Base-by-base conservation (phyloP, 2,888 invertebrate genomes). In the Drosophila cognata region DNA sequence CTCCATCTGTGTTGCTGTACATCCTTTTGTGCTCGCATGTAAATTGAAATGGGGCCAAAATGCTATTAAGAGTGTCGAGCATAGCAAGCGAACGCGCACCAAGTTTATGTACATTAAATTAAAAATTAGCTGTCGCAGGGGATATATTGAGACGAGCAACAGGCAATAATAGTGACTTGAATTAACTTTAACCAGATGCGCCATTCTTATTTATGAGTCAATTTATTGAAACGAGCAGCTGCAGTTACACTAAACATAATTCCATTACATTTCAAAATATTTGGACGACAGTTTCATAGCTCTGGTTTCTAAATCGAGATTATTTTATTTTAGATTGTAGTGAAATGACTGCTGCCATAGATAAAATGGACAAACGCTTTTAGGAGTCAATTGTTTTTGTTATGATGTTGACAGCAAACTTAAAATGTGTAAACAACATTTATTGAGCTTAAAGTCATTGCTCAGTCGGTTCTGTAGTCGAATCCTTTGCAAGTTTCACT, bases 31-130 rank as follows among this genome's bases (percentile, higher is more conserved):
- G 70, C 56, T 62, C 69, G 69, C 79, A 85, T 88, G 88, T 71
- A 88, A 88, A 87, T 87, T 88, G 87, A 87, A 88, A 88, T 81
- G 84, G 81, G 85, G 74, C 81, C 83, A 77, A 79, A 88, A 84
- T 88, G 78, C 76, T 81, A 83, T 87, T 86, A 84, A 82, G 77
- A 76, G 83, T 71, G 75, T 65, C 68, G 75, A 73, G 74, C 58
- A 64, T 73, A 71, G 65, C 70, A 79, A 67, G 68, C 69, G 69
- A 79, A 86, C 65, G 71, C 71, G 73, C 69, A 60, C 55, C 63
- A 51, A 74, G 73, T 78, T 83, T 81, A 83, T 83, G 79, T 77
- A 72, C 77, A 77, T 83, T 86, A 79, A 89, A 89, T 88, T 88
- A 89, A 88, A 88, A 89, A 86, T 87, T 84, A 87, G 86, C 71